These are phyloP conservation scores for Dinocampus coccinellae DNA, from an alignment of 2,888 invertebrate genomes.

Conservation along the genomic window DNA sequence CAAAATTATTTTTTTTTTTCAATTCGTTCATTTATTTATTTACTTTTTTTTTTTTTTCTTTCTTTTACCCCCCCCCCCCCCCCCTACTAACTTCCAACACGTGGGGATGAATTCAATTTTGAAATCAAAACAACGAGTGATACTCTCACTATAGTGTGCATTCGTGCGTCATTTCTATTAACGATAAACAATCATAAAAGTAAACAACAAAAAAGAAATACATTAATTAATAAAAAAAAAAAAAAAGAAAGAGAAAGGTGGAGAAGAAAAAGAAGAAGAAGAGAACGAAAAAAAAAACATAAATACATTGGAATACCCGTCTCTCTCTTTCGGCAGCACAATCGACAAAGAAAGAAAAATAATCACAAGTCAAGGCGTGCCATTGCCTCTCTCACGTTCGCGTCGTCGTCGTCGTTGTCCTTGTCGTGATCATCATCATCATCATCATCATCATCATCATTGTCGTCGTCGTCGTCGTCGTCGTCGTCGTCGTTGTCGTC, in stretches of 20 bases:
- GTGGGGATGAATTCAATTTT: not conserved
- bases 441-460: not conserved
- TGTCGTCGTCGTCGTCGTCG: not conserved
- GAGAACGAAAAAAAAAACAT: not conserved
- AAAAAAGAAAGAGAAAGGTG: not conserved
- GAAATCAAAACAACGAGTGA: not conserved
- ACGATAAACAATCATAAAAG: too few species aligned
- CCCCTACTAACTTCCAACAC: too few species aligned
- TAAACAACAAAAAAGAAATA: too few species aligned
- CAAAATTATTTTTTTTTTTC: conserved; percentile 14
- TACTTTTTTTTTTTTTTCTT: too few species aligned
- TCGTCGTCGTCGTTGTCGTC: too few species aligned
- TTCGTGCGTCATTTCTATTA: too few species aligned
- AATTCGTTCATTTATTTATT: too few species aligned
- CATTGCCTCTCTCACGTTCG: conserved; percentile 2
- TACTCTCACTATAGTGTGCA: too few species aligned
- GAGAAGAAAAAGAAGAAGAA: not conserved
- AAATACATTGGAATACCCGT: not conserved
- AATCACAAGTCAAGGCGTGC: not conserved
- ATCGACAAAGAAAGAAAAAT: not conserved
- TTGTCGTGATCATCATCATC: not conserved
- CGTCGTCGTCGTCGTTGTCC: conserved; percentile 44
- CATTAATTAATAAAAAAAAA: too few species aligned
- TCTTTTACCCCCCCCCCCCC: too few species aligned
- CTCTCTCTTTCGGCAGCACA: not conserved